Conservation (phyloP, 1,140 invertebrate genomes). For the Caenorhabditis inopinata region DNA sequence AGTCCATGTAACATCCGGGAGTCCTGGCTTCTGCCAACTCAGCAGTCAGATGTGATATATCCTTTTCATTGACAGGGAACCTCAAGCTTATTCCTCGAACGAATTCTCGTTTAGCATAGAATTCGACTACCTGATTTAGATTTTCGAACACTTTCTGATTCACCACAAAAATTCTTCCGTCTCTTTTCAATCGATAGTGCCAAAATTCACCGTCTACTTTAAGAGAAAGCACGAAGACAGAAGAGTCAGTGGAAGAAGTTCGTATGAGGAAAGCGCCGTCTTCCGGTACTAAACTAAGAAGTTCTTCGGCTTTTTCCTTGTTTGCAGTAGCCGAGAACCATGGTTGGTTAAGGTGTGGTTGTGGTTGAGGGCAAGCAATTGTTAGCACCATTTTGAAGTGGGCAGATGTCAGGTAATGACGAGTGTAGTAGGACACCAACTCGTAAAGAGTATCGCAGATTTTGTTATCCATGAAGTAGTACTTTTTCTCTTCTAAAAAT, state of each 20-base stretch:
- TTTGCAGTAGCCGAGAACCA: constrained; percentile 61
- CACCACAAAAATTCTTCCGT: constrained; percentile 65
- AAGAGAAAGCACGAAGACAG: constrained; percentile 64
- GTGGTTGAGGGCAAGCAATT: constrained; percentile 63
- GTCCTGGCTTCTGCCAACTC: constrained; percentile 11
- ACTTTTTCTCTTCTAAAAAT: constrained; percentile 54
- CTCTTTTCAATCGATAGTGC: constrained; percentile 65
- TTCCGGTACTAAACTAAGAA: constrained; percentile 56
- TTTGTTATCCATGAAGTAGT: constrained; percentile 62
- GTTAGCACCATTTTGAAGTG: constrained; percentile 55
- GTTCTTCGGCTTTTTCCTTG: constrained; percentile 59
- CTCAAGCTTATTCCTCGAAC: constrained; percentile 60
- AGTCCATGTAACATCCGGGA: constrained; percentile 63
- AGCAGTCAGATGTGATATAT: constrained; percentile 51
- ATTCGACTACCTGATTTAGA: constrained; percentile 65
- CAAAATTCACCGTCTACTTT: constrained; percentile 60
- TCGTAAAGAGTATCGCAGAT: constrained; percentile 64
- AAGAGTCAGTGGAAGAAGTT: constrained; percentile 57
- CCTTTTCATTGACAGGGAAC: constrained; percentile 62
- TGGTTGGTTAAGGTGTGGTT: constrained; percentile 62
- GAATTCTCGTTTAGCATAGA: constrained; percentile 57
- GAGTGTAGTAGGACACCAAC: constrained; percentile 64
- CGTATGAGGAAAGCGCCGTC: constrained; percentile 64
- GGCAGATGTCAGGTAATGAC: constrained; percentile 57
- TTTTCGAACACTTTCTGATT: constrained; percentile 65